phyloP scores from a whole-genome alignment of 2,113 vertebrate species.

The Eleginops maclovinus region DNA sequence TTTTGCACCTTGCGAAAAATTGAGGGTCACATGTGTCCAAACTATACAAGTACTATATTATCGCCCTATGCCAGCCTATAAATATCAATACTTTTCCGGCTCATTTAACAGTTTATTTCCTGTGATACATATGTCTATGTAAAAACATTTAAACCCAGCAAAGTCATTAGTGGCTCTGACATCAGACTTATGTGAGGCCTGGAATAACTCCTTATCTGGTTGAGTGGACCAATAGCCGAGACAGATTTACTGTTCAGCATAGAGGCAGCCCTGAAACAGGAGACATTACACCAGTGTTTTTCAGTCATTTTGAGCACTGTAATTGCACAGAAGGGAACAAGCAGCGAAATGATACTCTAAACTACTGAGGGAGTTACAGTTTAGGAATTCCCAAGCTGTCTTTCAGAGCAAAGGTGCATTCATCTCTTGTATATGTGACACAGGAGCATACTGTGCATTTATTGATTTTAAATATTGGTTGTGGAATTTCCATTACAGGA shows the following conservation, averaged over 20 bases:
- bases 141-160: constrained; percentile 61
- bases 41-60: constrained; percentile 43
- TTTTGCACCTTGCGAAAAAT: constrained; percentile 51
- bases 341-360: constrained; percentile 66
- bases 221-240: constrained; percentile 64
- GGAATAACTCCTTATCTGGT: constrained; percentile 77
- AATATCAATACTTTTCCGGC: constrained; percentile 45
- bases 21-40: constrained; percentile 39
- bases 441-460: constrained; percentile 32
- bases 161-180: constrained; percentile 70
- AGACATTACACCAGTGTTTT: constrained; percentile 76
- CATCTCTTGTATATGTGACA: constrained; percentile 38
- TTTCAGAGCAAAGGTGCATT: constrained; percentile 61
- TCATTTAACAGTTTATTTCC: constrained; percentile 61
- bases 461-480: constrained; percentile 51
- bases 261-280: constrained; percentile 72
- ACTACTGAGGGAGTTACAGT: constrained; percentile 63
- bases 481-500: constrained; percentile 34
- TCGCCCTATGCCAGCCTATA: constrained; percentile 51
- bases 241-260: constrained; percentile 79
- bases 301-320: constrained; percentile 63
- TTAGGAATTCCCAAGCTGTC: constrained; percentile 59
- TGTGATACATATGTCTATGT: constrained; percentile 46
- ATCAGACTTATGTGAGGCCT: constrained; percentile 64
- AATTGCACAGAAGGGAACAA: constrained; percentile 75